Base-by-base conservation (phyloP, 2,888 invertebrate genomes). In the Sisyra terminalis region DNA sequence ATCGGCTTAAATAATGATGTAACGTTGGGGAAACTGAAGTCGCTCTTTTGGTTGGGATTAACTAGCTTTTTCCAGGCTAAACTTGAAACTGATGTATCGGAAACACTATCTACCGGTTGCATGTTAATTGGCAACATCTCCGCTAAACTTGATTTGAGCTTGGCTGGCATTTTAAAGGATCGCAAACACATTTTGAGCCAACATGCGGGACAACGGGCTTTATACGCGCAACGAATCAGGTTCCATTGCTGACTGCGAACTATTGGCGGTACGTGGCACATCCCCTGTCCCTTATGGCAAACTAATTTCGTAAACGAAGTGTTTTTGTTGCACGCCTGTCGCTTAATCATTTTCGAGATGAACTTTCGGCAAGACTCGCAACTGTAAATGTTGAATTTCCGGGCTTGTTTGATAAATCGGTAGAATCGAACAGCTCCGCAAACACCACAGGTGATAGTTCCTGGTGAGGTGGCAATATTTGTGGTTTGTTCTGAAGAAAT, bases 311-410 rank as follows among this genome's bases (percentile, higher is more conserved):
- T 61, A 34, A 71, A 63, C 45, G 68, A 65, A 35, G 66, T 64
- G 53, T 66, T 67, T 53, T 71, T 71, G 29, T 71, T 67, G 53
- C 71, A 64, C 48, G 72, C 70, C 52, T 73, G 73, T 45, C 75
- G 72, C 59, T 80, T 81, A 47, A 82, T 71, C 70, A 83, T 78
- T 58, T 84, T 83, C 13, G 83, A 78, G 54, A 88, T 84, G 60
- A 89, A 89, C 59, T 86, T 86, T 40, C 84, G 71, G 59, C 90
- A 90, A 7, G 83, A 78, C 57, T 85, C 84, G 60, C 90, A 90
- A 30, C 84, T 82, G 55, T 78, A 77, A 46, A 84, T 80, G 24
- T 87, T 87, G 58, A 84, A 86, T 57, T 86, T 87, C 46, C 83
- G 71, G 16, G 84, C 79, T 63, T 85, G 83, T 53, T 78, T 76